phyloP scores from a whole-genome alignment of 64 coral and sea anemone genomes.

The Montipora cactus region DNA sequence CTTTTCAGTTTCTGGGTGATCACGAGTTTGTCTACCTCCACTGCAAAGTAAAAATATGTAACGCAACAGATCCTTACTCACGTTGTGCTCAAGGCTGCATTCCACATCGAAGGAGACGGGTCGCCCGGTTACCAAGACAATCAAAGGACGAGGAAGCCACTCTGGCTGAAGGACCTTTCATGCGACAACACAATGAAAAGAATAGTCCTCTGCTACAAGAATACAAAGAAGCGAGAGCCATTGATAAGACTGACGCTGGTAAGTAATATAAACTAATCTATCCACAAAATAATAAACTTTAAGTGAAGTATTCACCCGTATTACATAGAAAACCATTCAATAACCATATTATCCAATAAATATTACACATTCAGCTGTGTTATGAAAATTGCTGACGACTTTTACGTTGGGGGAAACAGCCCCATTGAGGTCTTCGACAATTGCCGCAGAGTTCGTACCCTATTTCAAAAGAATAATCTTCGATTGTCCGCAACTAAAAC shows the following conservation, averaged over 20 bases:
- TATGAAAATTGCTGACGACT: constrained; percentile 55
- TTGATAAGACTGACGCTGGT: neutral
- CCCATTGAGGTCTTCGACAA: neutral
- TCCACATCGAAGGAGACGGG: neutral
- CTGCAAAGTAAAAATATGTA: constrained; percentile 38
- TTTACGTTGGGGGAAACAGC: constrained; percentile 8
- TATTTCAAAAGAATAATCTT: neutral
- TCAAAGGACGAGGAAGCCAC: constrained; percentile 1
- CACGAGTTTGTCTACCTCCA: constrained; percentile 40
- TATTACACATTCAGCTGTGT: neutral
- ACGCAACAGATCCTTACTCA: constrained; percentile 26
- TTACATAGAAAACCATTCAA: no score
- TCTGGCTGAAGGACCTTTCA: constrained; percentile 25
- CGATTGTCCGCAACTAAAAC: constrained; percentile 26
- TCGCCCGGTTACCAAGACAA: neutral
- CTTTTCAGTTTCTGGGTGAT: constrained; percentile 18
- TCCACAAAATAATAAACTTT: no score
- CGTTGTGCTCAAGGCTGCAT: constrained; percentile 44
- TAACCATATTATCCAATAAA: no score
- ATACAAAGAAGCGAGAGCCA: neutral
- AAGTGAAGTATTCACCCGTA: no score
- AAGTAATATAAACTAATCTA: neutral
- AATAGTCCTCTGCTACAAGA: neutral
- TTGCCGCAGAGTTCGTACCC: neutral
- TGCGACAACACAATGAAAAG: neutral